Conservation (phyloP, 2,113 vertebrate genomes). For the Poicephalus gulielmi region DNA sequence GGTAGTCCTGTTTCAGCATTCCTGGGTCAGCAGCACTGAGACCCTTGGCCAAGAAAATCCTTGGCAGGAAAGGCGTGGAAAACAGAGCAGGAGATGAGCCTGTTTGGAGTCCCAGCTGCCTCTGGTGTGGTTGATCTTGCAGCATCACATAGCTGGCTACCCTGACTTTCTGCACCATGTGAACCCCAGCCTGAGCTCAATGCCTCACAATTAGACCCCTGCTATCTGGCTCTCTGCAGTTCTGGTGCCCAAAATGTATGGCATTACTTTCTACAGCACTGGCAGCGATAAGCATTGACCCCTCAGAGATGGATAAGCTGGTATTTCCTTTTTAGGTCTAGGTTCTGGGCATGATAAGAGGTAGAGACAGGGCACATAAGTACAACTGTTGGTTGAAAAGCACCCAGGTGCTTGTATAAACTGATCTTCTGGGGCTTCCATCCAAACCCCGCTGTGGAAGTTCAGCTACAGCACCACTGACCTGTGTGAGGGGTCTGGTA, state of each 20-base stretch:
- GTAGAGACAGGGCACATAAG: rapidly evolving
- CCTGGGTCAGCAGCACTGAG: not conserved
- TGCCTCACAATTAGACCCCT: not conserved
- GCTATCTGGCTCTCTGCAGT: not conserved
- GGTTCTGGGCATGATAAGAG: not conserved
- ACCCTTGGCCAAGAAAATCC: not conserved
- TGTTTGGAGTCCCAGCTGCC: not conserved
- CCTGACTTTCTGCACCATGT: not conserved
- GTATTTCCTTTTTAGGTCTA: not conserved
- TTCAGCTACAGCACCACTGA: not conserved
- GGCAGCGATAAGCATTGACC: not conserved
- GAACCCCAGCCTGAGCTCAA: not conserved
- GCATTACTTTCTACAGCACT: not conserved
- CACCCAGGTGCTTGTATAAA: not conserved
- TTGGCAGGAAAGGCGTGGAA: not conserved
- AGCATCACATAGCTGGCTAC: not conserved
- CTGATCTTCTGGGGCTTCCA: not conserved
- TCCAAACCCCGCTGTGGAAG: not conserved
- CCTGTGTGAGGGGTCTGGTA: not conserved
- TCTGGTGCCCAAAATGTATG: not conserved
- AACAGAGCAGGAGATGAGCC: not conserved
- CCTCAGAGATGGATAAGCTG: not conserved
- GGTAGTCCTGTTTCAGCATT: not conserved
- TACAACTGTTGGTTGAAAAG: not conserved
- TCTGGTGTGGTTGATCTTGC: not conserved